Conservation (phyloP, 2,797 vertebrate genomes). For the Acestrorhynchus altus region DNA sequence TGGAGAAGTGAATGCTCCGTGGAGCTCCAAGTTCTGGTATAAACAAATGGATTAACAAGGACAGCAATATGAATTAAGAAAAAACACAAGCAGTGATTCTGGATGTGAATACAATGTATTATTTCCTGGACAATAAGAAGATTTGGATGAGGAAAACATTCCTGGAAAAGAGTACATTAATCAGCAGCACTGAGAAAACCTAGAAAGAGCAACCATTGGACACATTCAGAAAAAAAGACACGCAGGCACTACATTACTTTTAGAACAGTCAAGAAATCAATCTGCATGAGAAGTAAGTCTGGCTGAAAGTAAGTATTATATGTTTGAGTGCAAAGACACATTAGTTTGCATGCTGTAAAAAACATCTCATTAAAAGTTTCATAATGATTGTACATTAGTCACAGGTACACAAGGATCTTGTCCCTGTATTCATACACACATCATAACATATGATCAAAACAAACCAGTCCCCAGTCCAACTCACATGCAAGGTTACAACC, state of each 20-base stretch:
- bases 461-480: conserved; percentile 5
- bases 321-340: not conserved
- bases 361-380: not conserved
- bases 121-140: conserved; percentile 12
- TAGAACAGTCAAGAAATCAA: conserved; percentile 10
- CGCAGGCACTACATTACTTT: conserved; percentile 32
- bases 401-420: conserved; percentile 20
- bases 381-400: conserved; percentile 36
- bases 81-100: not conserved
- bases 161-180: not conserved
- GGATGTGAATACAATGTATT: conserved; percentile 11
- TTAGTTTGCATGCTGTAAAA: conserved; percentile 47
- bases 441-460: conserved; percentile 11
- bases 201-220: conserved; percentile 23
- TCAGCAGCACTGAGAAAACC: conserved; percentile 15
- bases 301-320: not conserved
- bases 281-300: not conserved
- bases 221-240: conserved; percentile 3
- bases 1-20: conserved; percentile 87
- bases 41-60: not conserved
- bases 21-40: conserved; percentile 85
- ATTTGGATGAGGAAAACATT: not conserved
- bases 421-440: conserved; percentile 15
- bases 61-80: not conserved
- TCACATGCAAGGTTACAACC: conserved; percentile 47